A percentile compares a stretch with the other conserved stretches of the same genome.
Evolutionary conservation across 2,113 vertebrate species (phyloP).

Genomic region (Guaruba guarouba): DNA sequence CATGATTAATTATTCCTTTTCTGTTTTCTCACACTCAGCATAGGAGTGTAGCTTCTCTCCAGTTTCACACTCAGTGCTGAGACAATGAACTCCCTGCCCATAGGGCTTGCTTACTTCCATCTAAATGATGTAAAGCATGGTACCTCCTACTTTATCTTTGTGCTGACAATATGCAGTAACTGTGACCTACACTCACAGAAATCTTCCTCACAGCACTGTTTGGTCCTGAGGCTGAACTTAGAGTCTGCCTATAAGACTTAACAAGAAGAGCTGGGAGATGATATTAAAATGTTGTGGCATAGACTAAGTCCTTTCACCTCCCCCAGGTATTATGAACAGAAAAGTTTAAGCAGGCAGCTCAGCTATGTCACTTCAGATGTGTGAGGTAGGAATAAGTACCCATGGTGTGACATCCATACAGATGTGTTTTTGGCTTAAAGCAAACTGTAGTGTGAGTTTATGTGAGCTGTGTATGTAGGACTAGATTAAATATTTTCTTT

Average conservation of each 20-base stretch:
- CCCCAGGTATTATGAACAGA: not conserved
- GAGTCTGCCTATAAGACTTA: not conserved
- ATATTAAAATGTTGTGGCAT: not conserved
- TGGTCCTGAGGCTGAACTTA: not conserved
- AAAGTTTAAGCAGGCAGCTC: not conserved
- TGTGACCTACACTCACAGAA: not conserved
- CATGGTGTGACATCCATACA: not conserved
- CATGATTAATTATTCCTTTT: not conserved
- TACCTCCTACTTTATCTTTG: not conserved
- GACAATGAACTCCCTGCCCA: not conserved
- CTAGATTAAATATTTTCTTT: not conserved
- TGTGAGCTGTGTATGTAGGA: not conserved
- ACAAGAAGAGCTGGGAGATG: not conserved
- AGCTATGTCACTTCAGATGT: not conserved
- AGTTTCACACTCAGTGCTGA: not conserved
- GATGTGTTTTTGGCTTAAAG: not conserved
- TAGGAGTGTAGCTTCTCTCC: not conserved
- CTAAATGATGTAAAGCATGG: accelerated
- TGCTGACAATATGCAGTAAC: not conserved
- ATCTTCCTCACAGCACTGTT: not conserved
- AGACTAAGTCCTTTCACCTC: not conserved
- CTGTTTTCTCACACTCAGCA: not conserved
- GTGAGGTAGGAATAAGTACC: not conserved
- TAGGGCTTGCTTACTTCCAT: not conserved
- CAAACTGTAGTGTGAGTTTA: not conserved